phyloP scores from a whole-genome alignment of 2,888 invertebrate species.

The Apeira syringaria region DNA sequence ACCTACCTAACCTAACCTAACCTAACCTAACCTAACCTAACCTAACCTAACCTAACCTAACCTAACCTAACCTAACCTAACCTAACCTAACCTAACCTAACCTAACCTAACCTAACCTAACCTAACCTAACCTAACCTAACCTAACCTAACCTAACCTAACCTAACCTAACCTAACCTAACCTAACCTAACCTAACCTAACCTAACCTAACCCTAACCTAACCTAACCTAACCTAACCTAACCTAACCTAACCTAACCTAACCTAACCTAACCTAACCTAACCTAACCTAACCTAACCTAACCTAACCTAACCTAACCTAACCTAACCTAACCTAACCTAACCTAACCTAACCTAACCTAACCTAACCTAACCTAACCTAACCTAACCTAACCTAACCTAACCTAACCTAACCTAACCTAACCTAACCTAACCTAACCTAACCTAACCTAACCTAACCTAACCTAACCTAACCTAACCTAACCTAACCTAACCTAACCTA shows the following conservation, averaged over 20 bases:
- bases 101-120: conserved; percentile 8
- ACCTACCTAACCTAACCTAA: conserved; percentile 9
- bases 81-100: conserved; percentile 2
- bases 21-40: conserved; percentile 10
- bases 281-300: conserved; percentile 9
- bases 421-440: conserved; percentile 17
- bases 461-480: conserved; percentile 17
- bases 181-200: conserved; percentile 8
- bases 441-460: conserved; percentile 15
- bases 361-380: conserved; percentile 10
- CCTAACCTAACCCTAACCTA: conserved; percentile 2
- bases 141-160: conserved; percentile 9
- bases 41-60: conserved; percentile 10
- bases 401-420: conserved; percentile 19
- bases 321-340: conserved; percentile 10
- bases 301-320: conserved; percentile 10
- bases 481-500: conserved; percentile 19
- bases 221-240: conserved; percentile 3
- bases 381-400: conserved; percentile 10
- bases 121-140: conserved; percentile 10
- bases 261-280: conserved; percentile 9
- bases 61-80: conserved; percentile 9
- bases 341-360: conserved; percentile 9
- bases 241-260: conserved; percentile 10
- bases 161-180: conserved; percentile 8